Evolutionary conservation across 1,140 invertebrate species (phyloP).

Genomic region (Atopsyche davidsoni): DNA sequence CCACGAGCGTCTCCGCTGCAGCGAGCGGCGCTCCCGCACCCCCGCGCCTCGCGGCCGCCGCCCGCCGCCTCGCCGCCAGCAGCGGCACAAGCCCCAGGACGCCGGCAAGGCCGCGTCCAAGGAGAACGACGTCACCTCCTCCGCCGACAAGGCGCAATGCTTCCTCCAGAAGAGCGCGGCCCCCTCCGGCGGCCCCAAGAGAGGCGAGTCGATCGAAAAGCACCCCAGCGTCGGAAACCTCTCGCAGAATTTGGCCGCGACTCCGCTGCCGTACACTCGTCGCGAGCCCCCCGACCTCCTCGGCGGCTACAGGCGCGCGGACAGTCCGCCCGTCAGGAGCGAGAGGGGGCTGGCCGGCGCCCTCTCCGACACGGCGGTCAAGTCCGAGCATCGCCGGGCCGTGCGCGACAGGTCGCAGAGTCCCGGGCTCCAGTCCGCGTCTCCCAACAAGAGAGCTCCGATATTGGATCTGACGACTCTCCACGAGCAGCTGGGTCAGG

Average conservation of each 20-base stretch:
- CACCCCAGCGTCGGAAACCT: not conserved
- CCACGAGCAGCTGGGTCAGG: conserved; percentile 30
- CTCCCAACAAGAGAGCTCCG: conserved; percentile 23
- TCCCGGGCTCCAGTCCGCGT: conserved; percentile 15
- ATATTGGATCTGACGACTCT: conserved; percentile 34
- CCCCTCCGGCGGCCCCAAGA: conserved; percentile 9
- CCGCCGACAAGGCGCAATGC: conserved; percentile 1
- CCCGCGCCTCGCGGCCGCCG: conserved; percentile 35
- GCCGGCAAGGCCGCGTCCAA: conserved; percentile 9
- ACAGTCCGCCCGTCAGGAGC: not conserved
- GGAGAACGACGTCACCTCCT: conserved; percentile 16
- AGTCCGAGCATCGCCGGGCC: not conserved
- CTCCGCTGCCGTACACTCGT: not conserved
- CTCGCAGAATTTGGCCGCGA: not conserved
- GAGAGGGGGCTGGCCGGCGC: not conserved
- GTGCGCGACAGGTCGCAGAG: conserved; percentile 28
- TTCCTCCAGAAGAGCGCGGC: conserved; percentile 4
- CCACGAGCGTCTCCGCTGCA: conserved; percentile 22
- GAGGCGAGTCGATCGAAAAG: conserved; percentile 12
- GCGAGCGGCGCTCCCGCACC: conserved; percentile 24
- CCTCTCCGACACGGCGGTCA: not conserved
- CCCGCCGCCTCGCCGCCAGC: conserved; percentile 35
- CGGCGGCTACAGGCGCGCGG: too few species aligned
- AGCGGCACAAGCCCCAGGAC: conserved; percentile 11
- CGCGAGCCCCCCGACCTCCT: not conserved